Conservation (phyloP, 2,113 vertebrate genomes). For the Gymnorhina tibicen region DNA sequence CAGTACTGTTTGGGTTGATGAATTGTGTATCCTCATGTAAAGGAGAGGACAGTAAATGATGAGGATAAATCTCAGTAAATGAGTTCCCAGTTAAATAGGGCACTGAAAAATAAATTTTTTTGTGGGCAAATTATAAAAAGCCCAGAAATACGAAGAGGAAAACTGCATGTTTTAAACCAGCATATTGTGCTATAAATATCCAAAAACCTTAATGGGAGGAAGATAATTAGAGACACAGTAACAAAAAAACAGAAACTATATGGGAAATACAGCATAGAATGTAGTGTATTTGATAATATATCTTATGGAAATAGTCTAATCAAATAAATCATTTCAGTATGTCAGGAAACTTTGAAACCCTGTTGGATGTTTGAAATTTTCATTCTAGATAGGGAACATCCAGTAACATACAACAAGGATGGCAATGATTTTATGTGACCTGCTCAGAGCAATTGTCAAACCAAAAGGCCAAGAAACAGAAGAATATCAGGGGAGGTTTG, state of each 20-base stretch:
- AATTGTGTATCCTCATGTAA: not conserved
- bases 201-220: not conserved
- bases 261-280: not conserved
- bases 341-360: not conserved
- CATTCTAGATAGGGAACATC: not conserved
- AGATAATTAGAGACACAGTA: not conserved
- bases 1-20: not conserved
- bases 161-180: fast-evolving
- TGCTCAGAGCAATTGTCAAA: not conserved
- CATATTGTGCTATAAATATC: not conserved
- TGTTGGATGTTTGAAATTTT: not conserved
- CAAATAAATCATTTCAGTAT: not conserved
- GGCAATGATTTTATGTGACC: not conserved
- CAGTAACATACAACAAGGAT: not conserved
- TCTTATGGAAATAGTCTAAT: not conserved
- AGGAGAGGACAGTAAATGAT: not conserved
- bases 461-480: not conserved
- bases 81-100: not conserved
- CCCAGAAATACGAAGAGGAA: not conserved
- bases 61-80: not conserved
- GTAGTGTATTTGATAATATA: not conserved
- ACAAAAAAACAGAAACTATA: not conserved
- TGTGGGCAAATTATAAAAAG: not conserved
- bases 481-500: not conserved
- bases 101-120: not conserved